These are phyloP conservation scores for Sebastes taczanowskii DNA, from an alignment of 2,797 vertebrate genomes.

Conservation along the genomic window DNA sequence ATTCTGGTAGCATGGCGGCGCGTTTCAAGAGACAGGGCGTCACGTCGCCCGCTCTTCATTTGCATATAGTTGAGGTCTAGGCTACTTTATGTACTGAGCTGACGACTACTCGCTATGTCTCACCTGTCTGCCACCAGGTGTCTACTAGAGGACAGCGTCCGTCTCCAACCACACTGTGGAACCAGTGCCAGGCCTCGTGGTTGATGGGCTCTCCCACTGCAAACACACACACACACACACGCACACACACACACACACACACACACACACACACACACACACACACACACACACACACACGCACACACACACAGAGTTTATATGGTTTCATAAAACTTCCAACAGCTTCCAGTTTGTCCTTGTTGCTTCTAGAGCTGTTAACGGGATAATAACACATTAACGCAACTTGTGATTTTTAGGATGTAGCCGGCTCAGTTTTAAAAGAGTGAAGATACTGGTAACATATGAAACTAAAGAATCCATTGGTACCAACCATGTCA, in stretches of 20 bases:
- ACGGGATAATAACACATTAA: too few species aligned
- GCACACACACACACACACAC: neutral
- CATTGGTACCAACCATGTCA: too few species aligned
- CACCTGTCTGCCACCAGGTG: slow-evolving; percentile 98
- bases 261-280: neutral
- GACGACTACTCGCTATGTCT: slow-evolving; percentile 19
- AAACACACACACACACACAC: slow-evolving; percentile 15
- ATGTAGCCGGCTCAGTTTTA: too few species aligned
- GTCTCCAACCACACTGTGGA: slow-evolving; percentile 90
- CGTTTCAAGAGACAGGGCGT: too few species aligned
- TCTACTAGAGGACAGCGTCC: slow-evolving; percentile 89
- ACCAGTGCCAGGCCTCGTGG: slow-evolving; percentile 94
- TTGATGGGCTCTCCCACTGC: slow-evolving; percentile 96
- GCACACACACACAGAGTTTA: neutral
- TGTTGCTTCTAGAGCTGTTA: too few species aligned
- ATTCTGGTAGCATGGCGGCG: too few species aligned
- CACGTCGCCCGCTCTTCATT: too few species aligned
- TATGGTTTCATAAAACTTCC: neutral
- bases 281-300: neutral
- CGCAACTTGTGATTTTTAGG: too few species aligned
- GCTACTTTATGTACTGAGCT: too few species aligned
- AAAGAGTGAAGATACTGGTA: too few species aligned
- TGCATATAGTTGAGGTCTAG: too few species aligned
- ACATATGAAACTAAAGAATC: too few species aligned
- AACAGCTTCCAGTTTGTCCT: neutral